Evolutionary conservation across 2,888 invertebrate genomes (phyloP), one percentile per base, ranked within the genome.

Genomic region (Catotricha subobsoleta): DNA sequence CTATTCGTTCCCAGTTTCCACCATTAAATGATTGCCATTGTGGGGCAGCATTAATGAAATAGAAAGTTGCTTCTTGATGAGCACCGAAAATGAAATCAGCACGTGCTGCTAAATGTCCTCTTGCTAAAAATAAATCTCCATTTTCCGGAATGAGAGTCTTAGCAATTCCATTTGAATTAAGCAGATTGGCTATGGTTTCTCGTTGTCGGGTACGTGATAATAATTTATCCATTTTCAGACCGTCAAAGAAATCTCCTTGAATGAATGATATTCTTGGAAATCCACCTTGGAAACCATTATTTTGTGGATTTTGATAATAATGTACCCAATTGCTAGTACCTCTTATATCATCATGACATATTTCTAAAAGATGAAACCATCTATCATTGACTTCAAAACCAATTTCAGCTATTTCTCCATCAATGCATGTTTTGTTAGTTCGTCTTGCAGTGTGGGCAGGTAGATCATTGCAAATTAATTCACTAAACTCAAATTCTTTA

Each of bases 71-170:
- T 42, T 58, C 58, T 48, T 68, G 67, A 47, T 62, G 60, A 40
- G 62, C 57, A 6, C 59, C 57, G 44, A 63, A 60, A 31, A 67
- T 51, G 51, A 67, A 68, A 54, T 71, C 70, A 3, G 62, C 67
- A 51, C 65, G 65, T 7, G 69, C 67, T 3, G 67, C 54, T 37
- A 69, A 52, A 49, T 71, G 70, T 3, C 69, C 69, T 30, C n/a
- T n/a, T n/a, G n/a, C n/a, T n/a, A n/a, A n/a, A n/a, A n/a, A n/a
- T n/a, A n/a, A n/a, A n/a, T n/a, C n/a, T n/a, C n/a, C n/a, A n/a
- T n/a, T n/a, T n/a, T n/a, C n/a, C n/a, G n/a, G n/a, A 10, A 28
- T 53, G 41, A 62, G 62, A 35, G 54, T 51, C 0, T 43, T 28
- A n/a, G 57, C 43, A 4, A 31, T 13, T 53, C 34, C 3, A 37